phyloP scores from a whole-genome alignment of 2,797 vertebrate genomes.

The Furcifer pardalis region DNA sequence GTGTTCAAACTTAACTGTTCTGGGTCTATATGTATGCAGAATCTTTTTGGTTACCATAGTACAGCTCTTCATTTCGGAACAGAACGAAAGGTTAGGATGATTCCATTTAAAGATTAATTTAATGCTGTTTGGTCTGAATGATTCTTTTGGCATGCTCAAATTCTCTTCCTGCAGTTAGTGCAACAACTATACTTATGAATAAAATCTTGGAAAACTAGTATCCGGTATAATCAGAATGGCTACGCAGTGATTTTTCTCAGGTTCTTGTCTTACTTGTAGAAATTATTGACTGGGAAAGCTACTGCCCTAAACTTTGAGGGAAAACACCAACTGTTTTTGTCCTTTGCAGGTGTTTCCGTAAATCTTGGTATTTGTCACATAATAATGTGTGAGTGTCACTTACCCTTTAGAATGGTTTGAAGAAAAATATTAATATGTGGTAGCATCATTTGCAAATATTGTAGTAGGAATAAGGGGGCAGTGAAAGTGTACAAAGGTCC shows the following conservation, averaged over 20 bases:
- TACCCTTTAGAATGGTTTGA: neutral
- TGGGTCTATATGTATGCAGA: neutral
- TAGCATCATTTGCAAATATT: neutral
- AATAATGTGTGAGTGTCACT: neutral
- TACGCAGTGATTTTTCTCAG: too few relatives aligned
- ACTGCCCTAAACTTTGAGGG: conserved; percentile 11
- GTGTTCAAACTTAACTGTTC: too few relatives aligned
- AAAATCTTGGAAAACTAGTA: too few relatives aligned
- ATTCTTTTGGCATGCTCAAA: neutral
- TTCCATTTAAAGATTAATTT: neutral
- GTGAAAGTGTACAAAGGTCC: neutral
- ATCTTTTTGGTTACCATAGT: neutral
- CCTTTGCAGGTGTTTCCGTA: neutral
- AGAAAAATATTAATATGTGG: neutral
- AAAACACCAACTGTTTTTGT: neutral
- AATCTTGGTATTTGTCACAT: neutral
- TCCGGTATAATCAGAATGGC: too few relatives aligned
- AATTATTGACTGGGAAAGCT: conserved; percentile 19
- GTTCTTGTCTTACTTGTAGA: neutral
- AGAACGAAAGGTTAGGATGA: neutral
- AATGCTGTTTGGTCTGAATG: too few relatives aligned
- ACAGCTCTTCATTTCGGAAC: neutral
- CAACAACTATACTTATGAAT: neutral
- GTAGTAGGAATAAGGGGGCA: neutral
- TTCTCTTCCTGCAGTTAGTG: neutral